Evolutionary conservation across 1,140 invertebrate genomes (phyloP).

Genomic region (Choristoneura fumiferana): DNA sequence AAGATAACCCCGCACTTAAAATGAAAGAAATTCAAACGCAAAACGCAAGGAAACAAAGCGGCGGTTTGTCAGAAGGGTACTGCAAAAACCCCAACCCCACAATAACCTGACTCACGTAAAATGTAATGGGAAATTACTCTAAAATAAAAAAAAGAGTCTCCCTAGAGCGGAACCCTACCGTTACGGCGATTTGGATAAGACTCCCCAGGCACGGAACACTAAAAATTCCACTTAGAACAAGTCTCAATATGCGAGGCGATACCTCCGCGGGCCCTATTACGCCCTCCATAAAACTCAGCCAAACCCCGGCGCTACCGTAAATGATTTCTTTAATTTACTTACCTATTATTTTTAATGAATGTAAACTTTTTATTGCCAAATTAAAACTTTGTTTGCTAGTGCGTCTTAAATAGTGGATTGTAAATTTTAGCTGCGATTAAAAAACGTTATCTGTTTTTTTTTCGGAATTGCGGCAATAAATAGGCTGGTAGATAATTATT

Average conservation of each 20-base stretch:
- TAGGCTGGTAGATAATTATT: background rate
- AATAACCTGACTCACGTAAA: slow-evolving; percentile 66
- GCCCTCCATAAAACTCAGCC: background rate
- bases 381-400: slow-evolving; percentile 9
- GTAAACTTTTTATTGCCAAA: slow-evolving; percentile 18
- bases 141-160: slow-evolving; percentile 73
- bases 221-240: slow-evolving; percentile 72
- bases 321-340: slow-evolving; percentile 12
- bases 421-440: slow-evolving; percentile 5
- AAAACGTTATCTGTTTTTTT: background rate
- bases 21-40: slow-evolving; percentile 6
- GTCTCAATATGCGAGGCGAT: slow-evolving; percentile 64
- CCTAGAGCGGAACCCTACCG: slow-evolving; percentile 57
- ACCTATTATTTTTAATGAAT: slow-evolving; percentile 19
- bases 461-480: background rate
- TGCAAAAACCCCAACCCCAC: slow-evolving; percentile 65
- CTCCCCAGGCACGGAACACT: slow-evolving; percentile 62
- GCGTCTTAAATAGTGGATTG: slow-evolving; percentile 1
- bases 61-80: slow-evolving; percentile 43
- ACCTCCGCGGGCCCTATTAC: slow-evolving; percentile 3
- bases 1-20: slow-evolving; percentile 13
- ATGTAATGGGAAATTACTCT: slow-evolving; percentile 77
- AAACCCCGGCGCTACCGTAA: slow-evolving; percentile 12
- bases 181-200: slow-evolving; percentile 73
- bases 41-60: slow-evolving; percentile 32